Evolutionary conservation across 2,888 invertebrate species (phyloP).

Genomic region (Brachypterus glaber): DNA sequence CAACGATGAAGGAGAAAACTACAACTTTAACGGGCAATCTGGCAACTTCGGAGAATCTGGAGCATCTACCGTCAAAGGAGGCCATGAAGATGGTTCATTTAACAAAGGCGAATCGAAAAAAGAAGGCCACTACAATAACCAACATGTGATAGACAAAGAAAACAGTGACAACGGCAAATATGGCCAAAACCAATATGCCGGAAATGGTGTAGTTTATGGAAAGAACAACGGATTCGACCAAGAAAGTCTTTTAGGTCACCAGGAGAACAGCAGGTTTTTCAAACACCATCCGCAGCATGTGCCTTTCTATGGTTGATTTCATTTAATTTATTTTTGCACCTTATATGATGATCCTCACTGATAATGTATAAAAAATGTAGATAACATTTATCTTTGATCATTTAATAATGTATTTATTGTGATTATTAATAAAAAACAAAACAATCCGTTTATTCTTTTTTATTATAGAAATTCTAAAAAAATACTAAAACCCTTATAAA

Average conservation of each 20-base stretch:
- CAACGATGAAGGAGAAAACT: slow-evolving; percentile 53
- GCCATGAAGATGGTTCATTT: slow-evolving; percentile 49
- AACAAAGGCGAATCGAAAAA: slow-evolving; percentile 50
- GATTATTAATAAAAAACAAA: no score
- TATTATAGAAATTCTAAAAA: no score
- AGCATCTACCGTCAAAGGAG: slow-evolving; percentile 50
- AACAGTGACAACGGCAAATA: slow-evolving; percentile 53
- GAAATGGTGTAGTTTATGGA: slow-evolving; percentile 48
- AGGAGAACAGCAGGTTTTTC: slow-evolving; percentile 49
- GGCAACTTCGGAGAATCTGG: slow-evolving; percentile 51
- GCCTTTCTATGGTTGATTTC: slow-evolving; percentile 45
- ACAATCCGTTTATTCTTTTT: no score
- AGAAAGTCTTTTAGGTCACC: slow-evolving; percentile 52
- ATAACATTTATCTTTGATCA: no score
- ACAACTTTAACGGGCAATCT: slow-evolving; percentile 47
- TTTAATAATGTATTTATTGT: no score
- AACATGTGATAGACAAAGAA: slow-evolving; percentile 48
- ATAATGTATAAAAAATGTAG: no score
- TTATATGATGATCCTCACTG: no score
- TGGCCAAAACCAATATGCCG: slow-evolving; percentile 50
- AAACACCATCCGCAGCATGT: slow-evolving; percentile 48
- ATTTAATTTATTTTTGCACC: no score
- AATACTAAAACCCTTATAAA: no score
- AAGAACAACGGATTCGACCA: slow-evolving; percentile 53
- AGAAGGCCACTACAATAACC: slow-evolving; percentile 49